Evolutionary conservation across 2,797 vertebrate species (phyloP).

Genomic region (Centroberyx gerrardi): DNA sequence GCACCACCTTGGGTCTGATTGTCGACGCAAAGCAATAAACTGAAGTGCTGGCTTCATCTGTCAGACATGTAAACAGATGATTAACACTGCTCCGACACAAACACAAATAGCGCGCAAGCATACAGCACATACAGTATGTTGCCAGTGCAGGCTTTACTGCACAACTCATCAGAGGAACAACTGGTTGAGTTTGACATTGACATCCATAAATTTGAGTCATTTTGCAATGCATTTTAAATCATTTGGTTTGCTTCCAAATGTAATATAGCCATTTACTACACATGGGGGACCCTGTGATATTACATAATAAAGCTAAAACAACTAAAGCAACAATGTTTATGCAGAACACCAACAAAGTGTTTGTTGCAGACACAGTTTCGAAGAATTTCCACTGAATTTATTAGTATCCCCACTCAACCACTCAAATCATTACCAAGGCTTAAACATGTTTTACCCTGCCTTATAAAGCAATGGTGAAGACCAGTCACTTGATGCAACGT

Average conservation of each 20-base stretch:
- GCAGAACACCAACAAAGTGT: slow-evolving; percentile 32
- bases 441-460: slow-evolving; percentile 17
- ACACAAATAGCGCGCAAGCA: slow-evolving; percentile 40
- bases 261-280: too few relatives aligned
- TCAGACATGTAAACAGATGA: slow-evolving; percentile 59
- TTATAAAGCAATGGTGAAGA: slow-evolving; percentile 49
- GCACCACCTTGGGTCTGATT: slow-evolving; percentile 40
- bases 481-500: slow-evolving; percentile 13
- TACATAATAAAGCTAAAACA: background rate
- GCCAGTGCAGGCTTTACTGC: background rate
- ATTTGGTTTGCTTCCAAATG: too few relatives aligned
- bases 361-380: slow-evolving; percentile 31
- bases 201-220: slow-evolving; percentile 5
- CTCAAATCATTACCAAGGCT: slow-evolving; percentile 34
- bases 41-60: slow-evolving; percentile 42
- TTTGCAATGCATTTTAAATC: background rate
- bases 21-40: slow-evolving; percentile 43
- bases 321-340: slow-evolving; percentile 8
- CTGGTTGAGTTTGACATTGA: slow-evolving; percentile 10
- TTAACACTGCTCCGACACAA: slow-evolving; percentile 46
- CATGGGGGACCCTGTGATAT: too few relatives aligned
- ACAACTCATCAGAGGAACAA: background rate
- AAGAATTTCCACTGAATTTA: slow-evolving; percentile 18
- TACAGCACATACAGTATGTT: slow-evolving; percentile 21
- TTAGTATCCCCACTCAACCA: background rate